These are phyloP conservation scores for Falcunculus frontatus DNA, from an alignment of 2,113 vertebrate species.

Conservation along the genomic window DNA sequence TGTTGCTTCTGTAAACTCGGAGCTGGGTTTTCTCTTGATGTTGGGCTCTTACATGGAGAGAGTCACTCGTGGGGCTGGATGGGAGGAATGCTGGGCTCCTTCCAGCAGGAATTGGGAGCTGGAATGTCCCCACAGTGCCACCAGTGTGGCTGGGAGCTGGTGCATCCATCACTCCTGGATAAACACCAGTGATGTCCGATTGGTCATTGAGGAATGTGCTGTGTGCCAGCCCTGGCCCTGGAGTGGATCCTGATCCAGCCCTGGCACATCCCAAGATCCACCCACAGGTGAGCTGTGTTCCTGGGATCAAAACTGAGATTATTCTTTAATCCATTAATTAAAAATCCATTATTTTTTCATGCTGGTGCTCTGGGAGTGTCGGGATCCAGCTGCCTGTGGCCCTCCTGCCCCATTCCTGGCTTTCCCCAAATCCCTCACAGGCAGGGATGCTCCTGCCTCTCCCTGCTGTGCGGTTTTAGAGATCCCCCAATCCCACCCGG, in stretches of 20 bases:
- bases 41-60: background rate
- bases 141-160: background rate
- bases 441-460: background rate
- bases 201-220: background rate
- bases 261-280: background rate
- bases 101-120: background rate
- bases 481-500: background rate
- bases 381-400: rapidly evolving
- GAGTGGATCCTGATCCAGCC: too few relatives aligned
- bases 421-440: background rate
- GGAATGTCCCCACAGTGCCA: background rate
- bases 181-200: background rate
- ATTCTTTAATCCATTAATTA: background rate
- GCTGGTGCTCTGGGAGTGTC: background rate
- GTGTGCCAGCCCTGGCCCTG: background rate
- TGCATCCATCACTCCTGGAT: background rate
- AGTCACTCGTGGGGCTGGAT: background rate
- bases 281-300: rapidly evolving
- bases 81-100: background rate
- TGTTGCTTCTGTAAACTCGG: background rate
- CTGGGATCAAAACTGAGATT: background rate
- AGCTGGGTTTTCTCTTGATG: background rate
- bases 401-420: rapidly evolving
- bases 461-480: background rate
- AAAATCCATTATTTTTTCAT: background rate